Conservation (phyloP, 2,888 invertebrate species). For the Autographa pulchrina region DNA sequence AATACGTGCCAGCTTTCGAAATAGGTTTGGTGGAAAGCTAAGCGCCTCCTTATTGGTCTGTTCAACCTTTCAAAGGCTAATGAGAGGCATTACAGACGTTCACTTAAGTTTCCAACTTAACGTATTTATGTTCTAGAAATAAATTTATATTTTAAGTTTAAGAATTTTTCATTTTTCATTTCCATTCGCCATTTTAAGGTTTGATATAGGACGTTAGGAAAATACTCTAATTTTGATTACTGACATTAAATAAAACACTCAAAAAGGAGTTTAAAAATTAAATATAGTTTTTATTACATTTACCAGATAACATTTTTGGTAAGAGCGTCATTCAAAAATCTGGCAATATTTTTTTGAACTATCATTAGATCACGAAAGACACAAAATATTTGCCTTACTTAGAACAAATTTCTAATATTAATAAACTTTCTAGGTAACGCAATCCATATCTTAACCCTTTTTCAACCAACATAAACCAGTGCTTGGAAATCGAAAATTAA, state of each 20-base stretch:
- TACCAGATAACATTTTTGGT: too few relatives aligned
- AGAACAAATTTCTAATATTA: not conserved
- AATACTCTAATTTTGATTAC: too few relatives aligned
- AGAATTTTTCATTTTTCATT: too few relatives aligned
- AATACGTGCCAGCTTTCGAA: constrained; percentile 27
- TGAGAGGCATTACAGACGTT: constrained; percentile 45
- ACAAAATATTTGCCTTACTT: not conserved
- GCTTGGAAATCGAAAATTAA: constrained; percentile 48
- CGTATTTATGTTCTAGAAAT: not conserved
- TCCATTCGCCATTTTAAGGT: too few relatives aligned
- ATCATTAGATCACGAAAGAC: too few relatives aligned
- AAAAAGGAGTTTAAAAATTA: too few relatives aligned
- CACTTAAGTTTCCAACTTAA: constrained; percentile 33
- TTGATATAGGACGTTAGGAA: too few relatives aligned
- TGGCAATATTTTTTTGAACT: too few relatives aligned
- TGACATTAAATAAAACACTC: too few relatives aligned
- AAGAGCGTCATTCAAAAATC: too few relatives aligned
- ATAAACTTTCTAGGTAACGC: not conserved
- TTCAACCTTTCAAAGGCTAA: constrained; percentile 43
- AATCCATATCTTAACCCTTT: constrained; percentile 12
- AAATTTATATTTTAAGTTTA: not conserved
- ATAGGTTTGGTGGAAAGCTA: constrained; percentile 39
- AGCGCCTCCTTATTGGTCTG: constrained; percentile 45
- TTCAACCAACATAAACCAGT: constrained; percentile 15
- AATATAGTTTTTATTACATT: too few relatives aligned